These are phyloP conservation scores for Lasioglossum baleicum DNA, from an alignment of 1,140 invertebrate species.

Conservation along the genomic window DNA sequence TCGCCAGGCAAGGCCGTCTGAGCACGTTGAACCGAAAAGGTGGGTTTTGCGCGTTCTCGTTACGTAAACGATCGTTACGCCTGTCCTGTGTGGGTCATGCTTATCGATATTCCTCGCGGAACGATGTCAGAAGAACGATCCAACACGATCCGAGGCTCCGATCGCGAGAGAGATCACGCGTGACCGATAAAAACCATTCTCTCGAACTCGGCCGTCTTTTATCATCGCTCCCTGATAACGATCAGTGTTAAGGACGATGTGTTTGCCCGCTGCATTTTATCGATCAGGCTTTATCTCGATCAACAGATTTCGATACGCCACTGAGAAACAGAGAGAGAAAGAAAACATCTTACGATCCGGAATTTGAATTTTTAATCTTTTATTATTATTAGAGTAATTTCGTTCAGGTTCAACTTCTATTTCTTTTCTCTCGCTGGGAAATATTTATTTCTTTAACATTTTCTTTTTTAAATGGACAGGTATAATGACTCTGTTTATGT, in stretches of 20 bases:
- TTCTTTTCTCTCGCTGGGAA: too few relatives aligned
- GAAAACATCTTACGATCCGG: too few relatives aligned
- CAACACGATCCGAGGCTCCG: not conserved
- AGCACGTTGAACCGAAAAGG: constrained; percentile 31
- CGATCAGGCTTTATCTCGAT: not conserved
- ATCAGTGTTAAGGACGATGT: constrained; percentile 32
- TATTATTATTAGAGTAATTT: too few relatives aligned
- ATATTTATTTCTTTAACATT: too few relatives aligned
- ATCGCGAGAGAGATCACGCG: not conserved
- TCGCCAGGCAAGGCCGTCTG: constrained; percentile 44
- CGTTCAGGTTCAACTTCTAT: too few relatives aligned
- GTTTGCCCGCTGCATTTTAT: constrained; percentile 18
- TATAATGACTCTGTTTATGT: too few relatives aligned
- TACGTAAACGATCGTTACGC: constrained; percentile 2
- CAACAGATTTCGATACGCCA: too few relatives aligned
- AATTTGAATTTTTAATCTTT: too few relatives aligned
- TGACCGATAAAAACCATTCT: constrained; percentile 8
- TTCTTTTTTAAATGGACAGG: too few relatives aligned
- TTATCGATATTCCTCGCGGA: not conserved
- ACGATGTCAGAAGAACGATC: not conserved
- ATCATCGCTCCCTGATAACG: not conserved
- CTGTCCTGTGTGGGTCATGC: not conserved
- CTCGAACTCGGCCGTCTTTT: not conserved
- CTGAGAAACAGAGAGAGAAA: too few relatives aligned
- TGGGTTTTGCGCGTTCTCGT: constrained; percentile 17